These are phyloP conservation scores for Ramphastos sulfuratus DNA, from an alignment of 2,113 vertebrate genomes.

Conservation along the genomic window DNA sequence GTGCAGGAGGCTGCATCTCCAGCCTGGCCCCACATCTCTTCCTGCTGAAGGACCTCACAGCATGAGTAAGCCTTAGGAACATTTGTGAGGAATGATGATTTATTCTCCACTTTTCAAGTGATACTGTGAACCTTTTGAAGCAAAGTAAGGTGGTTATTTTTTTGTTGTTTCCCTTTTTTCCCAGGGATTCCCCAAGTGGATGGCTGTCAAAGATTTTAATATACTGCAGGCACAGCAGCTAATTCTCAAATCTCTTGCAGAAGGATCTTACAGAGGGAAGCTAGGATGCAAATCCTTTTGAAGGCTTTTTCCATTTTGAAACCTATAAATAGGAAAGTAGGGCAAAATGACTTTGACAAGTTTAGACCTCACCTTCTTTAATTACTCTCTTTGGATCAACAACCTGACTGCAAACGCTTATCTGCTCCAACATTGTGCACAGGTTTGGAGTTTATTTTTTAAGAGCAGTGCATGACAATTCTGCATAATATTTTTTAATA, in stretches of 20 bases:
- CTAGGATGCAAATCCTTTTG: constrained; percentile 70
- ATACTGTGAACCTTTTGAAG: constrained; percentile 58
- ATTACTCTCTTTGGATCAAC: constrained; percentile 70
- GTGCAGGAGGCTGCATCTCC: not conserved
- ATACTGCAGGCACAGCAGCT: constrained; percentile 68
- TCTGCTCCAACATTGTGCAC: constrained; percentile 52
- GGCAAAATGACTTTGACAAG: constrained; percentile 70
- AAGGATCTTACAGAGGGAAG: constrained; percentile 66
- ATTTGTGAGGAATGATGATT: constrained; percentile 17
- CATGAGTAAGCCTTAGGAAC: not conserved
- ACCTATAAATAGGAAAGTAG: constrained; percentile 65
- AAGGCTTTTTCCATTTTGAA: constrained; percentile 68
- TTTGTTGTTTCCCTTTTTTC: constrained; percentile 40
- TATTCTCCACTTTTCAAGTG: constrained; percentile 59
- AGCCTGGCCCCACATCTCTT: not conserved
- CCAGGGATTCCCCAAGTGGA: constrained; percentile 69
- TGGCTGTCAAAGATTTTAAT: constrained; percentile 73
- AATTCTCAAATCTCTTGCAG: constrained; percentile 69
- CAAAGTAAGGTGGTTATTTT: constrained; percentile 55
- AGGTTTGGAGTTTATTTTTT: constrained; percentile 69
- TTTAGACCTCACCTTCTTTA: constrained; percentile 67
- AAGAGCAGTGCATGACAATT: constrained; percentile 57
- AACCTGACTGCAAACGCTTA: constrained; percentile 60
- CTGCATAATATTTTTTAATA: constrained; percentile 66
- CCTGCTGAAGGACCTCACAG: not conserved